Conservation (phyloP, 2,888 invertebrate genomes). For the Lasius platythorax region DNA sequence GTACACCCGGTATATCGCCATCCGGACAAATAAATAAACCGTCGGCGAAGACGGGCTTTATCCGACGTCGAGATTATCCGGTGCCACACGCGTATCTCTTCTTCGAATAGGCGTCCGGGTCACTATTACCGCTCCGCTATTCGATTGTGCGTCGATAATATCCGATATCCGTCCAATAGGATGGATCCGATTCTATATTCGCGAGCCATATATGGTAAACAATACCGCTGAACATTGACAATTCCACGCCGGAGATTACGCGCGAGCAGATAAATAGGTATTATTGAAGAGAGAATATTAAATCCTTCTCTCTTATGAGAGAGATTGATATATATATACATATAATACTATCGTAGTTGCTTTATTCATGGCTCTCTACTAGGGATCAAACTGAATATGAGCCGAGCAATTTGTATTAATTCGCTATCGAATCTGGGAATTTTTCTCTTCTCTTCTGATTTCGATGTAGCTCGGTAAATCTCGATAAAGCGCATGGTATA, state of each 20-base stretch:
- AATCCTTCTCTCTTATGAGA: constrained; percentile 8
- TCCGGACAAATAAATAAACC: constrained; percentile 51
- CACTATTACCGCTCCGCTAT: constrained; percentile 58
- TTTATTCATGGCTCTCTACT: not conserved
- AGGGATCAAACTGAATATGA: not conserved
- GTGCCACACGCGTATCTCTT: constrained; percentile 28
- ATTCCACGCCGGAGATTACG: constrained; percentile 38
- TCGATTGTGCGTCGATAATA: constrained; percentile 57
- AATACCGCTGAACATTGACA: constrained; percentile 26
- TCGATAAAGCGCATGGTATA: not conserved
- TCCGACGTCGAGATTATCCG: constrained; percentile 48
- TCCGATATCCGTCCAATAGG: constrained; percentile 49
- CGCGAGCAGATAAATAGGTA: constrained; percentile 13
- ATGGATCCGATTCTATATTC: constrained; percentile 28
- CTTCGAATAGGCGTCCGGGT: constrained; percentile 20
- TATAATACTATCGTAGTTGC: not conserved
- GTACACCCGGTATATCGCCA: constrained; percentile 36
- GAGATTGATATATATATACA: not conserved
- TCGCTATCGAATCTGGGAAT: not conserved
- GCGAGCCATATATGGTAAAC: not conserved
- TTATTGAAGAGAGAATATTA: constrained; percentile 47
- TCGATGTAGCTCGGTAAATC: not conserved
- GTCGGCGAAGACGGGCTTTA: constrained; percentile 21
- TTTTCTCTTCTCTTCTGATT: not conserved
- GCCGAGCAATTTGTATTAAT: not conserved